Evolutionary conservation across 1,140 invertebrate genomes (phyloP), one percentile per base, ranked within the genome.

Genomic region (Rhynchophorus ferrugineus): DNA sequence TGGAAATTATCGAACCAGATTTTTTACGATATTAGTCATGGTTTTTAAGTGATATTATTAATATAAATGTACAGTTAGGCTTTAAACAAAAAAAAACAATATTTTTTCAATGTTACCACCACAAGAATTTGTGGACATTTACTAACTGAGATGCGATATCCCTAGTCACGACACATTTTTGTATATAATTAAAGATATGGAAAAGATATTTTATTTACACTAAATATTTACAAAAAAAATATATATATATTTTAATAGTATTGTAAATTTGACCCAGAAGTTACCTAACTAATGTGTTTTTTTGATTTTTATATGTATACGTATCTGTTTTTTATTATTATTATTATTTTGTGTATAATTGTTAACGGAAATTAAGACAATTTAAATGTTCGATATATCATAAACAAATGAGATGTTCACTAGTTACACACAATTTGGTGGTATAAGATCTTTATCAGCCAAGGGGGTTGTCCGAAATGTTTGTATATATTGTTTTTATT

Each of bases 61-160:
- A 51, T 49, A 57, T 59, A 61, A 49, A 54, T 42, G 52, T 60
- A 55, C 24, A 29, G 24, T 29, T 65, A 62, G 56, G 49, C 44
- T 60, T 60, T 60, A 57, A 44, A n/a, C n/a, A n/a, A n/a, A n/a
- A n/a, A n/a, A n/a, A 44, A 39, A 58, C 24, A 11, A 55, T 57
- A 59, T 58, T 63, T 60, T 59, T 56, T 60, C 42, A 65, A 65
- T 65, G 64, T 66, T 66, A 66, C 64, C 64, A 62, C 62, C 60
- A 59, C 59, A 48, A 21, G 41, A 44, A 49, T 35, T 29, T 56
- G 58, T 59, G 52, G 57, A 56, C 49, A 48, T 47, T 37, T 50
- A 49, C 19, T 51, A 59, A 61, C 55, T n/a, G n/a, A 56, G 57
- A 61, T 64, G 60, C 62, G 64, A 66, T 66, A 64, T 54, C 54